Percentiles rank a stretch among this genome's conserved stretches.
These are phyloP conservation scores for Notechis scutatus DNA, from an alignment of 2,113 vertebrate genomes.

Conservation along the genomic window DNA sequence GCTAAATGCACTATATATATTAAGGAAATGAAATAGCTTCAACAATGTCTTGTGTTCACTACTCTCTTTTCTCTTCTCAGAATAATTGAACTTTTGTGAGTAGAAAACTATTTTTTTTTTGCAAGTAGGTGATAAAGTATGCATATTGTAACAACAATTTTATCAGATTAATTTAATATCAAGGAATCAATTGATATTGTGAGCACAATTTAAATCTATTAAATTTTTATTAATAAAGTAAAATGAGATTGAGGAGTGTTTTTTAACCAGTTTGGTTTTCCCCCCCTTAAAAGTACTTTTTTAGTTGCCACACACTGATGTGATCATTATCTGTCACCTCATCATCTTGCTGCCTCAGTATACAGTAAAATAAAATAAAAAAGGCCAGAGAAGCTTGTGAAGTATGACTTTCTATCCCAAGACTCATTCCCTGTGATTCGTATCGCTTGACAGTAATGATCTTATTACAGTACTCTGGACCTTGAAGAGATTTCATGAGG, in stretches of 20 bases:
- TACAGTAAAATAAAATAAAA: conserved; percentile 60
- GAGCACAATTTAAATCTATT: conserved; percentile 71
- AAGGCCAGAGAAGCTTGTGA: conserved; percentile 73
- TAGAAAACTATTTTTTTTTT: conserved; percentile 69
- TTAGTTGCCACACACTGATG: conserved; percentile 72
- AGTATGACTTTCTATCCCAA: conserved; percentile 80
- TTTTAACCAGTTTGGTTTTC: conserved; percentile 66
- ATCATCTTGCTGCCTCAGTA: conserved; percentile 70
- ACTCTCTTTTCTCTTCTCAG: background rate
- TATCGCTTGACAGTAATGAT: conserved; percentile 82
- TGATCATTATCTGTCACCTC: conserved; percentile 77
- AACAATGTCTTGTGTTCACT: conserved; percentile 30
- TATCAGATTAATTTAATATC: conserved; percentile 67
- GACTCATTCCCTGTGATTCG: conserved; percentile 78
- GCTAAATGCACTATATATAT: background rate
- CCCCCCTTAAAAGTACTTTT: conserved; percentile 77
- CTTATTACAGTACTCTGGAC: conserved; percentile 82
- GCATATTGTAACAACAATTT: conserved; percentile 57
- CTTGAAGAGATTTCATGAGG: conserved; percentile 82
- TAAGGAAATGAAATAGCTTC: conserved; percentile 39
- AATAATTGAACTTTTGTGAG: conserved; percentile 57
- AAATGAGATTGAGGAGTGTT: conserved; percentile 63
- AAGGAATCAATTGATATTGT: conserved; percentile 59
- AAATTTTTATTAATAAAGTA: conserved; percentile 57
- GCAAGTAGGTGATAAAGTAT: conserved; percentile 70